A percentile compares a stretch with the other conserved stretches of the same genome.
Evolutionary conservation across 2,113 vertebrate genomes (phyloP).

Genomic region (Pteruthius melanotis): DNA sequence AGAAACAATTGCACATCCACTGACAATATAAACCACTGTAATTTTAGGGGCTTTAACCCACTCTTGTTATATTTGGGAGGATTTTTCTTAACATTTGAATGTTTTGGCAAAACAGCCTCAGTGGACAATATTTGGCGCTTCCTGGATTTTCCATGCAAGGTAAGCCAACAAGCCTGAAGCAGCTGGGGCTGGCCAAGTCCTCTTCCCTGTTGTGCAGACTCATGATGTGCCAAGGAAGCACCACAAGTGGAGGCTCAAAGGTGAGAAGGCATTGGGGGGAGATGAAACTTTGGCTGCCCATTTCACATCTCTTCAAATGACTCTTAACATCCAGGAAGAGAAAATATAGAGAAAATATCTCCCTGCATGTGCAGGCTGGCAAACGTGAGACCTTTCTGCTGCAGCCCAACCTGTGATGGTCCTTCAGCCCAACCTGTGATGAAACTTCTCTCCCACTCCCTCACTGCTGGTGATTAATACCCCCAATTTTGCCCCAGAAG

Average conservation of each 20-base stretch:
- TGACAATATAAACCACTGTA: background rate
- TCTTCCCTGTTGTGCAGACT: background rate
- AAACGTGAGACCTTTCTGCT: background rate
- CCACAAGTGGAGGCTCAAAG: background rate
- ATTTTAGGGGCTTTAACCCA: background rate
- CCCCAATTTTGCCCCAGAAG: background rate
- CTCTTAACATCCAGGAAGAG: background rate
- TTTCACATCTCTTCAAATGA: background rate
- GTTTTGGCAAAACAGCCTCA: background rate
- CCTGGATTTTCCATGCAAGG: background rate
- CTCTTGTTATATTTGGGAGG: background rate
- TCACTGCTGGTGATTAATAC: background rate
- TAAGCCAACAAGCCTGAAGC: background rate
- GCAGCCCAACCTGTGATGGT: background rate
- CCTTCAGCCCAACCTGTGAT: too few relatives aligned
- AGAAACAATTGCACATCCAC: background rate
- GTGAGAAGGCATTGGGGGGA: background rate
- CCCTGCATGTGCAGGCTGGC: background rate
- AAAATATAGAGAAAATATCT: background rate
- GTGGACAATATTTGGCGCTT: background rate
- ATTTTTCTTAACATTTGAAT: background rate
- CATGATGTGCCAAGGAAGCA: background rate
- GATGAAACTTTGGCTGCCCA: background rate
- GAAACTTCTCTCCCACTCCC: background rate
- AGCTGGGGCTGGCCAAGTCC: background rate